These are phyloP conservation scores for Megalonaias nervosa DNA, from an alignment of 1,140 invertebrate genomes.

Conservation along the genomic window DNA sequence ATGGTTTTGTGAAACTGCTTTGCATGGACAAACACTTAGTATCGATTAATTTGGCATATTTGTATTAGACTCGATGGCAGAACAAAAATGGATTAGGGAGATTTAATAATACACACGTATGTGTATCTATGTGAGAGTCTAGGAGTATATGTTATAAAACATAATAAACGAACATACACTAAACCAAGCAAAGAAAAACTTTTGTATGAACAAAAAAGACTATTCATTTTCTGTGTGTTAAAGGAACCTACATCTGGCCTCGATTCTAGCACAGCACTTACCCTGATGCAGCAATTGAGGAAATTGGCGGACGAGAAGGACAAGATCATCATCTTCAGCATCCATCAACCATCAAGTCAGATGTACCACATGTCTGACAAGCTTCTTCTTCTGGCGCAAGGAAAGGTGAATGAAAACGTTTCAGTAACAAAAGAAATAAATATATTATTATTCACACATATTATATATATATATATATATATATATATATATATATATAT, in stretches of 20 bases:
- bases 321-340: constrained; percentile 86
- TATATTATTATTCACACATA: no score
- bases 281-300: constrained; percentile 83
- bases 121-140: background rate
- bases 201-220: no score
- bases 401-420: constrained; percentile 70
- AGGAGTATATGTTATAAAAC: no score
- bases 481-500: no score
- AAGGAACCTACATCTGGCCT: constrained; percentile 90
- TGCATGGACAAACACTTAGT: no score
- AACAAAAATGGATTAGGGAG: no score
- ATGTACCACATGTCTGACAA: constrained; percentile 91
- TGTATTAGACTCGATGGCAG: no score
- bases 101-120: background rate
- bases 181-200: background rate
- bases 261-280: constrained; percentile 86
- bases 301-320: constrained; percentile 82
- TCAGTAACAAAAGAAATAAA: background rate
- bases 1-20: no score
- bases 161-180: background rate
- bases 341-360: constrained; percentile 90
- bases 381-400: constrained; percentile 83
- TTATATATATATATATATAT: no score
- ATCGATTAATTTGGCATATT: no score
- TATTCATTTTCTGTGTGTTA: constrained; percentile 6